phyloP scores from a whole-genome alignment of 1,140 invertebrate species.

The Cotesia vestalis region DNA sequence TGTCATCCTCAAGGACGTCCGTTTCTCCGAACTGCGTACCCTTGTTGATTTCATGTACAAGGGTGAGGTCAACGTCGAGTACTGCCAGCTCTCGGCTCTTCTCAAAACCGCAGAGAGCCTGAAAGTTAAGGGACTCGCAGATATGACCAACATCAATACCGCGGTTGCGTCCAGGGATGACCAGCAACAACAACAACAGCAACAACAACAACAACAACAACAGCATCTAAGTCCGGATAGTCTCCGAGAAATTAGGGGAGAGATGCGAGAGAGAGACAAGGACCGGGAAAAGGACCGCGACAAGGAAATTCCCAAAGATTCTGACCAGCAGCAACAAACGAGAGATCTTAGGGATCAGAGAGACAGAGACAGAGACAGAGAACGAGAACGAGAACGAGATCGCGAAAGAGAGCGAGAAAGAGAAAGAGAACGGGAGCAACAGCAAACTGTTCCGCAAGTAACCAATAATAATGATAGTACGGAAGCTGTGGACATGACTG shows the following conservation, averaged over 20 bases:
- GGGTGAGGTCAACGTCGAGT: conserved; percentile 93
- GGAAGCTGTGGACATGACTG: conserved; percentile 53
- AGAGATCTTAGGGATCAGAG: conserved; percentile 38
- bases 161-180: conserved; percentile 58
- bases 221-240: conserved; percentile 42
- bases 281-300: conserved; percentile 43
- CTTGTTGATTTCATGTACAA: conserved; percentile 97
- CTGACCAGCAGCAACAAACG: conserved; percentile 49
- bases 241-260: conserved; percentile 27
- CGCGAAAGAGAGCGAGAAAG: conserved; percentile 61
- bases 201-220: conserved; percentile 44
- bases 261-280: conserved; percentile 42
- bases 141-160: conserved; percentile 84
- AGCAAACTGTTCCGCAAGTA: conserved; percentile 17
- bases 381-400: conserved; percentile 32
- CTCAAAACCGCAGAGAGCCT: conserved; percentile 93
- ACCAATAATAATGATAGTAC: conserved; percentile 41
- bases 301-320: conserved; percentile 36
- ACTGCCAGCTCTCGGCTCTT: conserved; percentile 88
- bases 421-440: conserved; percentile 50
- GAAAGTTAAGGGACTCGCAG: conserved; percentile 89
- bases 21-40: conserved; percentile 86
- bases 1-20: conserved; percentile 92
- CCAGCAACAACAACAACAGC: conserved; percentile 45
- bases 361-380: conserved; percentile 27